Base-by-base conservation (phyloP, 2,113 vertebrate species). In the Cottus gobio region DNA sequence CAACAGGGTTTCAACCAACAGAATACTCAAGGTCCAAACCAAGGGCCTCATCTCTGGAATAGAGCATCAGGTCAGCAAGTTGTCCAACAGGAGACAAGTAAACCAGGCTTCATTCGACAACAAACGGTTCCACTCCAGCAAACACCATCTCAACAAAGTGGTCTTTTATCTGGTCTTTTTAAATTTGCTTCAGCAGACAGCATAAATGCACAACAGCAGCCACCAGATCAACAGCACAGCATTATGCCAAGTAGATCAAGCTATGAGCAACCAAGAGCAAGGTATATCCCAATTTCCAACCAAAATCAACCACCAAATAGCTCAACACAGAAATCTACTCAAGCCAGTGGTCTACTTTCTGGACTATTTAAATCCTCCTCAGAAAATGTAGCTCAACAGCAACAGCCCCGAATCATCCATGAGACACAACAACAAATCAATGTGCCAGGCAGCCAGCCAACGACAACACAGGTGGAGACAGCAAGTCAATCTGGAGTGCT, bases 331-430 rank as follows among this genome's bases (percentile, higher is more conserved):
- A 89, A 83, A 63, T 34, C 71, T 58, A 71, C 72, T 58, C 71
- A 92, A 74, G 31, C 63, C 65, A 76, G 69, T 77, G 85, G 85
- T 61, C 42, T 93, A 7, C 63, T 93, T 67, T 86, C 90, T 82
- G 82, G 85, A 69, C 34, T 95, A 56, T 94, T 95, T 82, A 96
- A 94, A 85, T 92, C 93, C 48, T 80, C 96, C 48, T 85, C 90
- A 66, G 93, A 95, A 87, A 95, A 93, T 67, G 11, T 80, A 10
- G 61, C 60, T 54, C 89, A 75, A 18, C 84, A 84, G 61, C 87
- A 85, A 16, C 85, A 88, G 66, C 26, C 77, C 20, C 34, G 63
- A 70, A 73, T 46, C 9, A 74, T 66, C n/a, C 50, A 82, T 12
- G 86, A 89, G 10, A 65, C 63, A 24, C 84, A 85, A 37, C 80